Percentiles rank a stretch among this genome's conserved stretches.
phyloP scores from a whole-genome alignment of 2,888 invertebrate species.

The Gymnosoma rotundatum region DNA sequence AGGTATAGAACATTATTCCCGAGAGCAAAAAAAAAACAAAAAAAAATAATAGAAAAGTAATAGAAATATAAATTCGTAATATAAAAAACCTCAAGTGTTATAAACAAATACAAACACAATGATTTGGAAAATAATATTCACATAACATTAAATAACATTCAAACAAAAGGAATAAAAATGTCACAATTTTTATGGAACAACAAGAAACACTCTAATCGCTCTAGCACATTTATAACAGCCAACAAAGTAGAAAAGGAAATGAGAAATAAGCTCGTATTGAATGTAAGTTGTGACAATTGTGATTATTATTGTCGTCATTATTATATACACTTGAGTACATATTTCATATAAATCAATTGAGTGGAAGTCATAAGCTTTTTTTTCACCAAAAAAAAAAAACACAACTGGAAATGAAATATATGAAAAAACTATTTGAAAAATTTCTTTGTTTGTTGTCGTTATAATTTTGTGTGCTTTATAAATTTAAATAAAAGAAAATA shows the following conservation, averaged over 20 bases:
- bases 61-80: background rate
- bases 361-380: conserved; percentile 45
- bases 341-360: conserved; percentile 62
- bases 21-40: background rate
- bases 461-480: background rate
- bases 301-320: conserved; percentile 68
- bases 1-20: background rate
- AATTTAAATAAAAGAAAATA: background rate
- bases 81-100: conserved; percentile 39
- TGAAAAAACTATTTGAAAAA: conserved; percentile 5
- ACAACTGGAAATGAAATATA: conserved; percentile 10
- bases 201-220: conserved; percentile 24
- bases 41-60: background rate
- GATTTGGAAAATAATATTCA: conserved; percentile 69
- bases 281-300: conserved; percentile 67
- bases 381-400: background rate
- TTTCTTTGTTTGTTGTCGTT: conserved; percentile 15
- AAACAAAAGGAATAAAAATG: conserved; percentile 50
- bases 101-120: conserved; percentile 63
- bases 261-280: conserved; percentile 43
- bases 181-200: conserved; percentile 31
- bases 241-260: conserved; percentile 45
- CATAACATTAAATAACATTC: conserved; percentile 63
- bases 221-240: conserved; percentile 4
- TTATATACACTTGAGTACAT: conserved; percentile 59